Evolutionary conservation across 2,797 vertebrate species (phyloP).

Genomic region (Philypnodon macrostomus): DNA sequence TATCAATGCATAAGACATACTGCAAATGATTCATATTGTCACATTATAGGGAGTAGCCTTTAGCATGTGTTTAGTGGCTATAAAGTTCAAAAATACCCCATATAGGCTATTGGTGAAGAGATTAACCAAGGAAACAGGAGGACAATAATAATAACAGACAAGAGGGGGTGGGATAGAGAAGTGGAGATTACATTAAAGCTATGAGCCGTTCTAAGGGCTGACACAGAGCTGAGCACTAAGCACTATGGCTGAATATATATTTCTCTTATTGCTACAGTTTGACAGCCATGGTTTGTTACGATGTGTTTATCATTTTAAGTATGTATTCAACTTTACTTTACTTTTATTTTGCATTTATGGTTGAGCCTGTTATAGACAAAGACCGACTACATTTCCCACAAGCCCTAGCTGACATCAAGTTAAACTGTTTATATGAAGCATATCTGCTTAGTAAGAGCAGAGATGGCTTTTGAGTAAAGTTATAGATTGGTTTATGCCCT

Average conservation of each 20-base stretch:
- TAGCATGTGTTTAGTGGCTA: constrained; percentile 45
- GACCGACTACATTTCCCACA: constrained; percentile 50
- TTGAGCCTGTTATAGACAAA: too few relatives aligned
- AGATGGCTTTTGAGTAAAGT: background rate
- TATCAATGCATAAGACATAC: constrained; percentile 40
- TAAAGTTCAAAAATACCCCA: constrained; percentile 55
- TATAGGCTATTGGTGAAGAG: constrained; percentile 30
- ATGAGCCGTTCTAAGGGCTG: constrained; percentile 54
- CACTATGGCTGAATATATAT: too few relatives aligned
- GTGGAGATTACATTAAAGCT: constrained; percentile 50
- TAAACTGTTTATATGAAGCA: constrained; percentile 30
- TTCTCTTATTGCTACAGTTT: too few relatives aligned
- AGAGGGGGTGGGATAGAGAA: constrained; percentile 34
- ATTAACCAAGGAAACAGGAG: constrained; percentile 47
- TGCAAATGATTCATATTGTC: constrained; percentile 41
- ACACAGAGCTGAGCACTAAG: constrained; percentile 42
- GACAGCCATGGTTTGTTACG: too few relatives aligned
- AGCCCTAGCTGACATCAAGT: constrained; percentile 17
- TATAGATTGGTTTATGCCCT: too few relatives aligned
- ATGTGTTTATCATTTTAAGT: too few relatives aligned
- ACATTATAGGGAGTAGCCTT: constrained; percentile 15
- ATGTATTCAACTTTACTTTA: too few relatives aligned
- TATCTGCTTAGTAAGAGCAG: background rate
- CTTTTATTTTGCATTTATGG: too few relatives aligned
- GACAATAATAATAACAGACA: constrained; percentile 50